These are phyloP conservation scores for Actenoides lindsayi DNA, from an alignment of 2,113 vertebrate genomes.

Conservation along the genomic window DNA sequence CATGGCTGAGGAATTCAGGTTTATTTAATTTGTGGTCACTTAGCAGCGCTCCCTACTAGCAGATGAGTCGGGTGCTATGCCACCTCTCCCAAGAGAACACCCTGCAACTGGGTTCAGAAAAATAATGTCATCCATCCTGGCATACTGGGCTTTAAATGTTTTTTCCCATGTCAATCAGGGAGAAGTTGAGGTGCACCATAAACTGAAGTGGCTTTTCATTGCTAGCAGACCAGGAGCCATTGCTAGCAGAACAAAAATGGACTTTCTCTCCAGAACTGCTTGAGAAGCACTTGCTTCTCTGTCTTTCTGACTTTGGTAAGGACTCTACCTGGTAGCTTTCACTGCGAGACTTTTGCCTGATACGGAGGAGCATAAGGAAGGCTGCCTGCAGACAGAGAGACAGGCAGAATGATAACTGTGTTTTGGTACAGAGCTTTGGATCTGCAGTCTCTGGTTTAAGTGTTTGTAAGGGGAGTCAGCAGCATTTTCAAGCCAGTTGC, in stretches of 20 bases:
- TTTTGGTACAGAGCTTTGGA: background rate
- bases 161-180: conserved; percentile 18
- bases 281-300: background rate
- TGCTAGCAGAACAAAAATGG: background rate
- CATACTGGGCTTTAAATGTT: background rate
- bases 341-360: background rate
- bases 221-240: background rate
- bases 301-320: background rate
- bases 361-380: background rate
- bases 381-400: background rate
- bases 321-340: background rate
- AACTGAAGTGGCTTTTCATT: background rate
- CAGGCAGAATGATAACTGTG: background rate
- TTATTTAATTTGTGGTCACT: conserved; percentile 65
- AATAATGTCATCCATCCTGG: background rate
- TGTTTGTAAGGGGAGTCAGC: background rate
- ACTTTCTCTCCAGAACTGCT: background rate
- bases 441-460: background rate
- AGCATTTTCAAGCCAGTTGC: background rate
- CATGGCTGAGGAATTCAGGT: conserved; percentile 57
- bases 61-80: conserved; percentile 57
- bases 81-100: conserved; percentile 32
- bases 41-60: conserved; percentile 43
- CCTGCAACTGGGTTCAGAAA: conserved; percentile 2
- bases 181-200: background rate